These are phyloP conservation scores for Xestia sexstrigata DNA, from an alignment of 2,888 invertebrate species.

Conservation along the genomic window DNA sequence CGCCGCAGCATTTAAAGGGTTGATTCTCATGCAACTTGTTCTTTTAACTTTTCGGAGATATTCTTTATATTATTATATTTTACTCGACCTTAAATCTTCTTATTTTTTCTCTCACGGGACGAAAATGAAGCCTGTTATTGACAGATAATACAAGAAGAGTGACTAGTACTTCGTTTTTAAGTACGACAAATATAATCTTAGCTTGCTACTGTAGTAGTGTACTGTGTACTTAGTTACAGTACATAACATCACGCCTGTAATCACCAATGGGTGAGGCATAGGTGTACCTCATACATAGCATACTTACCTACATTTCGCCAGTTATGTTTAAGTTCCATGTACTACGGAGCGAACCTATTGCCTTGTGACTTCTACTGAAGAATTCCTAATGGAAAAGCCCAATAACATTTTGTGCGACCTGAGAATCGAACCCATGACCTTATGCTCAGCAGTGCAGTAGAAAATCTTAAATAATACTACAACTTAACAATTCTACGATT, in stretches of 20 bases:
- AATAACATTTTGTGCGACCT: neutral
- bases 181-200: neutral
- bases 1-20: constrained; percentile 77
- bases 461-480: too few relatives aligned
- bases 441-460: too few relatives aligned
- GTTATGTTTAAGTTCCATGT: neutral
- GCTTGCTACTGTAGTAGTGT: neutral
- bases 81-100: neutral
- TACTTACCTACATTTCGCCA: neutral
- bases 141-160: neutral
- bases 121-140: neutral
- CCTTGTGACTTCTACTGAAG: neutral
- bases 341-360: neutral
- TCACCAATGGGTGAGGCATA: neutral
- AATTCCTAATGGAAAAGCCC: neutral
- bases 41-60: constrained; percentile 29
- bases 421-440: neutral
- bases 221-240: neutral
- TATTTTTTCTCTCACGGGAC: neutral
- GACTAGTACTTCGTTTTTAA: neutral
- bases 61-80: constrained; percentile 18
- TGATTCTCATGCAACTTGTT: constrained; percentile 68
- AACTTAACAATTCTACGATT: too few relatives aligned
- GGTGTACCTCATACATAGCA: neutral
- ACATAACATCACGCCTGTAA: neutral